Base-by-base conservation (phyloP, 1,140 invertebrate species). In the Bombus sylvicola region DNA sequence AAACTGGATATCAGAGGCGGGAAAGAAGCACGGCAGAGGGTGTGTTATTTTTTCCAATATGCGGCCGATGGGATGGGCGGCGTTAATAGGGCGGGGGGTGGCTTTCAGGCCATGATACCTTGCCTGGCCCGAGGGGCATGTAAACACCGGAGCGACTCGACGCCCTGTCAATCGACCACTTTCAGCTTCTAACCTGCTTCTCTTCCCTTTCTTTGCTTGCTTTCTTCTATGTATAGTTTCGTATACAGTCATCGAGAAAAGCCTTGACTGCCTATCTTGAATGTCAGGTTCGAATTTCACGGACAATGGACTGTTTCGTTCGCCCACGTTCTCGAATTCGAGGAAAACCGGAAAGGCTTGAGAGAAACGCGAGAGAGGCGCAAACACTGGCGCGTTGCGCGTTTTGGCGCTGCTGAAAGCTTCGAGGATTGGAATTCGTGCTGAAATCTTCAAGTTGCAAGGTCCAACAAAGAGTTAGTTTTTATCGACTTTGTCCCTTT, bases 91-190 rank as follows among this genome's bases (percentile, higher is more conserved):
- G 83, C 83, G 81, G 64, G 0, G 6, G 47, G 18, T 89, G 76
- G 88, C 85, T 90, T 89, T 91, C 89, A 87, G 71, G 47, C 87
- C 62, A 89, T 85, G 87, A 91, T 92, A 89, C 83, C 87, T 87
- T 57, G 74, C 75, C 85, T 87, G 83, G 88, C 93, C 91, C 93
- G 80, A 83, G 92, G 91, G 93, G 86, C 91, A 88, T 94, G 93
- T 94, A 94, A 95, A 94, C 94, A 94, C 90, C 85, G 83, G 78
- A 90, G 83, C 86, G 88, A 90, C 91, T 94, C 90, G 89, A 90
- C 31, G 86, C 83, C 83, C 89, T 89, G 94, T 94, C 94, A 94
- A 93, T 94, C 92, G 41, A 85, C 53, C 78, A 89, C 87, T 88
- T 86, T 12, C 57, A 18, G 57, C 47, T 64, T 22, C 43, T 22